Evolutionary conservation across 2,113 vertebrate genomes (phyloP).

Genomic region (Semnornis frantzii): DNA sequence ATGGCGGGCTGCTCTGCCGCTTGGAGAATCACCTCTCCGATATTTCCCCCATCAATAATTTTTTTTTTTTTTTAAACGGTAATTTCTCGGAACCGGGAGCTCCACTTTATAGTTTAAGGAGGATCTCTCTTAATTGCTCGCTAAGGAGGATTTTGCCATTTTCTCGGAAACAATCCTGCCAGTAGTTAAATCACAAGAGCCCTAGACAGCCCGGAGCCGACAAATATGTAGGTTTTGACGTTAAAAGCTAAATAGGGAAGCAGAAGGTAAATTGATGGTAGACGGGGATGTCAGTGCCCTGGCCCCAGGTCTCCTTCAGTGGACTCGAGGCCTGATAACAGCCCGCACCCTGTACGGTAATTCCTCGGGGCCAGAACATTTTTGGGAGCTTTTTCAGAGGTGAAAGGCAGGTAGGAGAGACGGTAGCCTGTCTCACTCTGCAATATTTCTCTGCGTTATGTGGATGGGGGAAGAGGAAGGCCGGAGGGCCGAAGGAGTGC

Average conservation of each 20-base stretch:
- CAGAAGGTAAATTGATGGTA: conserved; percentile 84
- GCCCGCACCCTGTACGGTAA: neutral
- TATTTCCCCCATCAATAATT: neutral
- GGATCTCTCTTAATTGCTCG: conserved; percentile 74
- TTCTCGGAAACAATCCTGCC: conserved; percentile 78
- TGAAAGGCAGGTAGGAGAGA: neutral
- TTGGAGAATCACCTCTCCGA: neutral
- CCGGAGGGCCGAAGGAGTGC: rapidly evolving
- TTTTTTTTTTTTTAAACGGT: neutral
- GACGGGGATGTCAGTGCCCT: conserved; percentile 77
- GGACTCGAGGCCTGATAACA: conserved; percentile 69
- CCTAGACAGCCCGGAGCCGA: conserved; percentile 89
- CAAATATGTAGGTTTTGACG: conserved; percentile 88
- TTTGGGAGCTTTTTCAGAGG: neutral
- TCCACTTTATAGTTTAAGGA: neutral
- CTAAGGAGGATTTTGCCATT: conserved; percentile 77
- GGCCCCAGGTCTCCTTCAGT: conserved; percentile 63
- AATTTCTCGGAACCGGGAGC: neutral
- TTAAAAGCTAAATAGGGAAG: conserved; percentile 86
- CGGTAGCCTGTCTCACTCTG: neutral
- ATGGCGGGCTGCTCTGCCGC: neutral
- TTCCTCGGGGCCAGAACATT: neutral
- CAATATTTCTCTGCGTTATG: neutral
- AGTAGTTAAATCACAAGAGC: conserved; percentile 78
- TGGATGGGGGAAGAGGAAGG: neutral